These are phyloP conservation scores for Hydraecia micacea DNA, from an alignment of 2,888 invertebrate species.

Conservation along the genomic window DNA sequence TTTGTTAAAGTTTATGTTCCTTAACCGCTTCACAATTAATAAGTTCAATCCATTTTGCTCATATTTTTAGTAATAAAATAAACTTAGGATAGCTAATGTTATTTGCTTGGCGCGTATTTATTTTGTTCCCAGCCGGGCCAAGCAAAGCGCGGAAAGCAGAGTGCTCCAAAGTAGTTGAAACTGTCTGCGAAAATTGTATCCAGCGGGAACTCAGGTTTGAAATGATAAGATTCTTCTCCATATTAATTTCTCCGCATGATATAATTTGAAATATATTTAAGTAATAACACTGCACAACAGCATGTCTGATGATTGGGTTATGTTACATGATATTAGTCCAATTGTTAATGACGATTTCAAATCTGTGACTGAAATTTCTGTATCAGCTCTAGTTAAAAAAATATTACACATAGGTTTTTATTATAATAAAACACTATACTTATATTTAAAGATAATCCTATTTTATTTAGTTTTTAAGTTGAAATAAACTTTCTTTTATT, in stretches of 20 bases:
- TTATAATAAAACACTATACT: too few relatives aligned
- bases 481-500: too few relatives aligned
- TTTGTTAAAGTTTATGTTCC: constrained; percentile 15
- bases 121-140: constrained; percentile 87
- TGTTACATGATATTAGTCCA: too few relatives aligned
- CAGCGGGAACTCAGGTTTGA: constrained; percentile 83
- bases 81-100: constrained; percentile 72
- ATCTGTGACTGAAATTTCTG: too few relatives aligned
- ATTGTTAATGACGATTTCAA: too few relatives aligned
- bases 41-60: constrained; percentile 37
- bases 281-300: too few relatives aligned
- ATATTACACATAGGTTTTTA: too few relatives aligned
- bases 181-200: constrained; percentile 78
- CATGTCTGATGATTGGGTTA: too few relatives aligned
- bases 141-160: constrained; percentile 80
- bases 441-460: too few relatives aligned
- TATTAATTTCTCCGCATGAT: constrained; percentile 74
- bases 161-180: constrained; percentile 70
- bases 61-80: constrained; percentile 34
- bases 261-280: constrained; percentile 60
- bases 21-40: constrained; percentile 26
- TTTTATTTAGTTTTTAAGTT: too few relatives aligned
- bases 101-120: constrained; percentile 85
- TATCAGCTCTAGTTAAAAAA: too few relatives aligned
- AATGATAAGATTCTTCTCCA: constrained; percentile 74